phyloP scores from a whole-genome alignment of 2,797 vertebrate species.

The Catostomus latipinnis region DNA sequence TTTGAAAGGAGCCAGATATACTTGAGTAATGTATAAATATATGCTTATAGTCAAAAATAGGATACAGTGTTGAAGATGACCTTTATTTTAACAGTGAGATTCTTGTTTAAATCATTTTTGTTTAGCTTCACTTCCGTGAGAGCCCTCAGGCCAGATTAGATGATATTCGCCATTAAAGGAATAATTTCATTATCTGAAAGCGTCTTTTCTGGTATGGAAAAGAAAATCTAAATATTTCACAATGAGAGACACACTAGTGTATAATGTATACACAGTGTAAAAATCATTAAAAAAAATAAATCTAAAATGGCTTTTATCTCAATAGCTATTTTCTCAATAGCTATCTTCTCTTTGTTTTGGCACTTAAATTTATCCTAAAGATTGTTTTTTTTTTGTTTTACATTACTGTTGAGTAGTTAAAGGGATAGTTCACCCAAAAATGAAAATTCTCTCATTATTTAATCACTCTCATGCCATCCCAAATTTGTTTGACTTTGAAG shows the following conservation, averaged over 20 bases:
- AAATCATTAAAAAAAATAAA: background rate
- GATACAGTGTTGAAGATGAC: background rate
- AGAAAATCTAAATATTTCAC: background rate
- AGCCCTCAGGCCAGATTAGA: background rate
- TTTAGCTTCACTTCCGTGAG: no score
- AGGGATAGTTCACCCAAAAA: no score
- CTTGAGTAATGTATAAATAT: background rate
- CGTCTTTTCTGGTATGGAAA: background rate
- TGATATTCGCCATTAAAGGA: background rate
- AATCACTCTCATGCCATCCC: no score
- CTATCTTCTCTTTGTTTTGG: background rate
- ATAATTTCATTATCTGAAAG: background rate
- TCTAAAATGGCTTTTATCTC: background rate
- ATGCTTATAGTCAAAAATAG: background rate
- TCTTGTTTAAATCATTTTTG: background rate
- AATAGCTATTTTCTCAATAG: background rate
- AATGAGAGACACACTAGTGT: background rate
- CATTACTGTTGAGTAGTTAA: no score
- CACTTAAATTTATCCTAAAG: no score
- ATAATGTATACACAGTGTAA: background rate
- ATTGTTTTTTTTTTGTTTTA: no score
- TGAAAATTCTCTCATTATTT: no score
- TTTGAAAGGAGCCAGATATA: background rate
- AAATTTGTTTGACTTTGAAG: no score
- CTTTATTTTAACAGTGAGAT: background rate